These are phyloP conservation scores for Xestia ashworthii DNA, from an alignment of 2,888 invertebrate species.

Conservation along the genomic window DNA sequence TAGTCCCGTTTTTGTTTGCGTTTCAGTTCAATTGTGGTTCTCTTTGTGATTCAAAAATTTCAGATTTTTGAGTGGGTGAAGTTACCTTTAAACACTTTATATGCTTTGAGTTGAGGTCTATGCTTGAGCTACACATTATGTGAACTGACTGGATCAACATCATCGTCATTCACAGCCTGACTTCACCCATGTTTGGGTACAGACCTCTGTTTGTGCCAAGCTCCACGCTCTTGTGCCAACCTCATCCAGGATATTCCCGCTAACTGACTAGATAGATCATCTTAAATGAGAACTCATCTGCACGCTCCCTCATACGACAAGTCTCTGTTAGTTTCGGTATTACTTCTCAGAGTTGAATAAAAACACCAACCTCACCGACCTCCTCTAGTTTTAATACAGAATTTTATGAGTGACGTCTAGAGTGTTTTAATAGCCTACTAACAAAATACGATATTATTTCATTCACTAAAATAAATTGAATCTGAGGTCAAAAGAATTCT, in stretches of 20 bases:
- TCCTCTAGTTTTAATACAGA: not conserved
- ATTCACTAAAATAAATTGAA: not conserved
- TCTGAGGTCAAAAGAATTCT: not conserved
- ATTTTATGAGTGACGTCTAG: not conserved
- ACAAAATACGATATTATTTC: not conserved
- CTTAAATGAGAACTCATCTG: not conserved
- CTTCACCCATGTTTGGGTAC: too few species aligned
- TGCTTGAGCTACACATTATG: not conserved
- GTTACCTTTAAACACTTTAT: not conserved
- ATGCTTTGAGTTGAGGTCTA: not conserved
- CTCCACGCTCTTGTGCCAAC: too few species aligned
- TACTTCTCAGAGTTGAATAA: not conserved
- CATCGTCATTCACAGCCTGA: too few species aligned
- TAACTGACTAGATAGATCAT: not conserved
- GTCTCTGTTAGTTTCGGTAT: not conserved
- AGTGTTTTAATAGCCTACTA: not conserved
- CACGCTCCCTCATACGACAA: not conserved
- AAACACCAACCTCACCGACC: too few species aligned
- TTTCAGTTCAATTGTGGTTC: not conserved
- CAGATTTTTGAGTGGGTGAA: too few species aligned
- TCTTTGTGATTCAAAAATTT: not conserved
- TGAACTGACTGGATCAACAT: not conserved
- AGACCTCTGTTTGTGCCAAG: too few species aligned
- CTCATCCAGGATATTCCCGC: too few species aligned
- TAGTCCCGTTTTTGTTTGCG: constrained; percentile 11